Conservation (phyloP, 2,797 vertebrate genomes). For the Avahi laniger region DNA sequence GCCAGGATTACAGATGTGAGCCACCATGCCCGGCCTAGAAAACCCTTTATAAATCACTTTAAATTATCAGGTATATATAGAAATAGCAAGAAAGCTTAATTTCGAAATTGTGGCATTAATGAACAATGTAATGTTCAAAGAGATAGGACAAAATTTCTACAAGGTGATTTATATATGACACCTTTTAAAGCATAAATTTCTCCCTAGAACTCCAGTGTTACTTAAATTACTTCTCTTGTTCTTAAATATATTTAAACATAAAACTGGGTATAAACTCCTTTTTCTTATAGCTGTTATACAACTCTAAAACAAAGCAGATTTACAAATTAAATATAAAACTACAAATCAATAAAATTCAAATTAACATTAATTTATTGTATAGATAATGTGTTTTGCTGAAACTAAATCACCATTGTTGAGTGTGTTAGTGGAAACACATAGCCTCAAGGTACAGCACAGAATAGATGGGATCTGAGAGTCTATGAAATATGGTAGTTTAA, state of each 20-base stretch:
- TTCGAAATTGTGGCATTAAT: neutral
- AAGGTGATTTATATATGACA: neutral
- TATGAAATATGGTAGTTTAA: conserved; percentile 28
- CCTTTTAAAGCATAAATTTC: conserved; percentile 26
- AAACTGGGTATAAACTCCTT: neutral
- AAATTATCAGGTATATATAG: neutral
- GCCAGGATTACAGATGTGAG: no score
- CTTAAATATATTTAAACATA: conserved; percentile 28
- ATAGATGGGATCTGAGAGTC: neutral
- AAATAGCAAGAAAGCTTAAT: neutral
- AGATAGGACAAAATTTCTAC: conserved; percentile 18
- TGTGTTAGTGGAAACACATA: conserved; percentile 14
- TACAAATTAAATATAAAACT: conserved; percentile 27
- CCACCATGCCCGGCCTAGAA: neutral
- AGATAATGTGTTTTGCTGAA: neutral
- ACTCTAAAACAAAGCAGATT: conserved; percentile 47
- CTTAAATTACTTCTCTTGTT: conserved; percentile 10
- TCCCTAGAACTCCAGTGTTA: neutral
- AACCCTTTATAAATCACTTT: neutral
- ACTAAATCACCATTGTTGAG: neutral
- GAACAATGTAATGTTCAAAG: neutral
- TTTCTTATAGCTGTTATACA: conserved; percentile 7
- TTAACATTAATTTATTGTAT: conserved; percentile 42
- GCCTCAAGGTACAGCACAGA: neutral
- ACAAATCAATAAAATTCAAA: conserved; percentile 26